Percentiles rank a stretch among this genome's conserved stretches.
Evolutionary conservation across 2,113 vertebrate genomes (phyloP).

Genomic region (Meriones unguiculatus): DNA sequence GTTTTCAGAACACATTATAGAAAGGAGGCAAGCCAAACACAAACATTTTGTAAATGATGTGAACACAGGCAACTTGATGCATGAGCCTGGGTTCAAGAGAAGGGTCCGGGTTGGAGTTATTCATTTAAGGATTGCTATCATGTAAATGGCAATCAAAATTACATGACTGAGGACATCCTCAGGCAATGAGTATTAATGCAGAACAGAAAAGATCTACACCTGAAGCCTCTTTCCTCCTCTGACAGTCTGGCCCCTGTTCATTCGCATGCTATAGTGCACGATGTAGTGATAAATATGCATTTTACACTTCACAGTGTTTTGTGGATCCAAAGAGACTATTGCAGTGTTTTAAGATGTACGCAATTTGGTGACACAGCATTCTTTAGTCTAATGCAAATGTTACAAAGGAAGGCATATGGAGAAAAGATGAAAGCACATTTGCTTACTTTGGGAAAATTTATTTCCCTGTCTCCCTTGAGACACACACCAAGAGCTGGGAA

Average conservation of each 20-base stretch:
- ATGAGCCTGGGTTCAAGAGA: constrained; percentile 57
- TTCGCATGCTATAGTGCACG: not conserved
- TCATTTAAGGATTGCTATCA: constrained; percentile 64
- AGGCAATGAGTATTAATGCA: not conserved
- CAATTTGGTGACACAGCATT: constrained; percentile 66
- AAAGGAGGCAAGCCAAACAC: not conserved
- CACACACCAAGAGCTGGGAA: constrained; percentile 68
- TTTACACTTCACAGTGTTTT: constrained; percentile 52
- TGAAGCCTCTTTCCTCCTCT: not conserved
- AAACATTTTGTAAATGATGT: not conserved
- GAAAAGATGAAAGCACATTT: constrained; percentile 74
- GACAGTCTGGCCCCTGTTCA: not conserved
- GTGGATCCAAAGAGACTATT: constrained; percentile 51
- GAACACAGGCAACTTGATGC: not conserved
- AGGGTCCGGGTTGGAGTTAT: constrained; percentile 13
- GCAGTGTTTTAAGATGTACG: constrained; percentile 64
- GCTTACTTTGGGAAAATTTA: constrained; percentile 80
- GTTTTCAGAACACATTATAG: not conserved
- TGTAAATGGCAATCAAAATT: constrained; percentile 41
- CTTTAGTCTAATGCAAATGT: constrained; percentile 73
- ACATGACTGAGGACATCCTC: not conserved
- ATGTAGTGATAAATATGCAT: constrained; percentile 51
- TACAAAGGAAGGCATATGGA: constrained; percentile 65
- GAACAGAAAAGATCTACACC: not conserved
- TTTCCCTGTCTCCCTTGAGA: constrained; percentile 73